Evolutionary conservation across 2,888 invertebrate species (phyloP).

Genomic region (Eilema griseolum): DNA sequence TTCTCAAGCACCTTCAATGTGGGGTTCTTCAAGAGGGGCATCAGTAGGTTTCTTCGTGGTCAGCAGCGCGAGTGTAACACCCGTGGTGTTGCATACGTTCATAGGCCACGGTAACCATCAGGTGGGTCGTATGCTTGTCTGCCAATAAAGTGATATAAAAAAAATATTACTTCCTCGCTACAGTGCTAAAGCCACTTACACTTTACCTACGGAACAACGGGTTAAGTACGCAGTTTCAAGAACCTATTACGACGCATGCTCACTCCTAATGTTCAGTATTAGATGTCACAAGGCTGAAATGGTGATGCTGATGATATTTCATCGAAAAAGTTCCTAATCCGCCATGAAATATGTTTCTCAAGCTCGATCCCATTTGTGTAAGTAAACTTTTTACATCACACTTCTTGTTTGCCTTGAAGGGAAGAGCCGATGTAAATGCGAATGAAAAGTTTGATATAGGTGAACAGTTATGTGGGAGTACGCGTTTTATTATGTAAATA

Average conservation of each 20-base stretch:
- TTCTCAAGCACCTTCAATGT: too few relatives aligned
- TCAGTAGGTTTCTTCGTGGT: too few relatives aligned
- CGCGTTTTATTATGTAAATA: background rate
- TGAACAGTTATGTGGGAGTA: background rate
- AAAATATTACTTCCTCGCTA: too few relatives aligned
- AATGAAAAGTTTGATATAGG: background rate
- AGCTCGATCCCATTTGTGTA: background rate
- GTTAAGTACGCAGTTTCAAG: background rate
- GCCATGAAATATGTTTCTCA: constrained; percentile 1
- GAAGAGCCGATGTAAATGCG: background rate
- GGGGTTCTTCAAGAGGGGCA: too few relatives aligned
- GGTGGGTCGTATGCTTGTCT: too few relatives aligned
- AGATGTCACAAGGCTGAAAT: background rate
- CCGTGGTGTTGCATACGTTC: too few relatives aligned
- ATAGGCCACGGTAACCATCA: too few relatives aligned
- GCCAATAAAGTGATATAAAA: too few relatives aligned
- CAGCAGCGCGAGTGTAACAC: too few relatives aligned
- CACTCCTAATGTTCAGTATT: background rate
- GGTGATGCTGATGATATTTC: constrained; percentile 3
- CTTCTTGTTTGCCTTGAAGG: background rate
- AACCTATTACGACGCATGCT: background rate
- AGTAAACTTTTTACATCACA: constrained; percentile 10
- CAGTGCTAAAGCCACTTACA: too few relatives aligned
- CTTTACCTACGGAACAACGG: background rate
- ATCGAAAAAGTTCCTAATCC: constrained; percentile 4